Base-by-base conservation (phyloP, 2,797 vertebrate species). In the Scolopax bukidnonensis region DNA sequence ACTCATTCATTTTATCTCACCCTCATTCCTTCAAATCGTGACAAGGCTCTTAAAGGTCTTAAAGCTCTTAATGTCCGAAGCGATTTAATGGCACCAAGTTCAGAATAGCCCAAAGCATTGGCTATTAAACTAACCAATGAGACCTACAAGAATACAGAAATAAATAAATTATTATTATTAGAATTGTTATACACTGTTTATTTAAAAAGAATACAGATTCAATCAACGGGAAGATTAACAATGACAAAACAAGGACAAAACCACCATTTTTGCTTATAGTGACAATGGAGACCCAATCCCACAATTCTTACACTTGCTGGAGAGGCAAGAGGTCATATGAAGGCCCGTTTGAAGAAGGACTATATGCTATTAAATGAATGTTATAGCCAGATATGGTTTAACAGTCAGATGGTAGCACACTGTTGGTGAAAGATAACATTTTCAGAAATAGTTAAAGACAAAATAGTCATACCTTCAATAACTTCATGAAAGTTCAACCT, bases 1-100 rank as follows among this genome's bases (percentile, higher is more conserved):
- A 57, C 23, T 92, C 54, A 64, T 90, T 86, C 41, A 48, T 54
- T 95, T 88, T 83, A 61, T 97, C 99, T 99, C 98, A 99, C 99
- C 99, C 99, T 98, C 99, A 99, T 99, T 97, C 99, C 99, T 98
- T 99, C 99, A 92, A 99, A 99, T 53, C 99, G 98, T 76, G 99
- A 99, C 97, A 99, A 98, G 81, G 99, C 99, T 98, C 99, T 98
- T 89, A 99, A 98, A 48, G 99, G 99, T 98, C 99, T 98, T 97
- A 99, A 98, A 94, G 99, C 99, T 98, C 99, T 98, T 84, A 99
- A 98, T 11, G 99, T 99, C 97, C 99, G 98, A 84, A 99, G 98
- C 28, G 99, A 99, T 98, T 99, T 99, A 96, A 99, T 99, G 98
- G 99, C 97, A 90, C 98, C 98, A 30, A 99, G 98, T 48, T 99